Base-by-base conservation (phyloP, 2,113 vertebrate genomes). In the Nansenia antarctica region DNA sequence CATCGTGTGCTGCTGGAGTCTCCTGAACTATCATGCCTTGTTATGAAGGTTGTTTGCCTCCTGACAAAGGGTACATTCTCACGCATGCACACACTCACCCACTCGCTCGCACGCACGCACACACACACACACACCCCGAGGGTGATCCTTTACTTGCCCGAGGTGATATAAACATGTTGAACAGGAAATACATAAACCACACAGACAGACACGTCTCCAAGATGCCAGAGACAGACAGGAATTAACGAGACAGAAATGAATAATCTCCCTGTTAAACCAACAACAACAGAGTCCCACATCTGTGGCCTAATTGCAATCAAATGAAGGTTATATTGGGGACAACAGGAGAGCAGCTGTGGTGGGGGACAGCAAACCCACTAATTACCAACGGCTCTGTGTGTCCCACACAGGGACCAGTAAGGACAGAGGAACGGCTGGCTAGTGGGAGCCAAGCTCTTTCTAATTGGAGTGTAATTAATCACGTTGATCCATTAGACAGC, bases 391-490 rank as follows among this genome's bases (percentile, higher is more conserved):
- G 8, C 6, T 0, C 45, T n/a, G n/a, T n/a, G n/a, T n/a, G 45
- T 49, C 20, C n/a, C 45, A 49, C 4, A 20, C 20, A 9, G 52
- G 12, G 24, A 54, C 30, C 4, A 8, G 8, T 18, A 26, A 32
- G 20, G 60, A 62, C 0, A 5, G 20, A 39, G 9, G 26, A 11
- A 27, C 7, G 9, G 37, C 27, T 15, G 14, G 37, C 29, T 11
- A 7, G n/a, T 14, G 12, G 26, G 61, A 42, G 29, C 55, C 18
- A 27, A 12, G 7, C 14, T 47, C 37, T 30, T n/a, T n/a, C n/a
- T 49, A 65, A 65, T 34, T 47, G 32, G 12, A 32, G 42, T 31
- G 14, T 32, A 29, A 63, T 45, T 45, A 45, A 30, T 63, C 61
- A 39, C 37, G 27, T 63, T 42, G 34, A 63, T 39, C 12, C 20